Percentiles rank a stretch among this genome's conserved stretches.
Conservation (phyloP, 2,113 vertebrate genomes). For the Camelus dromedarius region DNA sequence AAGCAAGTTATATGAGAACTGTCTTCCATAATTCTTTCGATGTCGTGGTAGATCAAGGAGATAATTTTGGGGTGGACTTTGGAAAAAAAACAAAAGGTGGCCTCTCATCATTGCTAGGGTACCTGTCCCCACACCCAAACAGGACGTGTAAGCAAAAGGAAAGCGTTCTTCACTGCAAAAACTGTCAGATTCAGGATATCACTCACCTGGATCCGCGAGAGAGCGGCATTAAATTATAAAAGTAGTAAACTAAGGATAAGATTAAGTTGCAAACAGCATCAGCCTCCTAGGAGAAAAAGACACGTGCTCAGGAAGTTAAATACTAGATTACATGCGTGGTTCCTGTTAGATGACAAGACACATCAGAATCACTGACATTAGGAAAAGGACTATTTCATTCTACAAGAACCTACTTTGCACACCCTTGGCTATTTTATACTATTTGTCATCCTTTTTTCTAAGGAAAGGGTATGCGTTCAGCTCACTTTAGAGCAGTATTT, state of each 20-base stretch:
- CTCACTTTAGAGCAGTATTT: neutral
- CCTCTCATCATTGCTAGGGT: neutral
- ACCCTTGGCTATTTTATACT: neutral
- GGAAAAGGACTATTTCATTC: neutral
- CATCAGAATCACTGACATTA: neutral
- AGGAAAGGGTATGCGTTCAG: neutral
- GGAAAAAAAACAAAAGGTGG: neutral
- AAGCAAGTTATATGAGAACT: no score
- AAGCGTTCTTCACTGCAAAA: neutral
- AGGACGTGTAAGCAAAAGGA: neutral
- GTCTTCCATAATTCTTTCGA: neutral
- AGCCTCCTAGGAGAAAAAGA: slow-evolving; percentile 90
- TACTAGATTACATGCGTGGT: neutral
- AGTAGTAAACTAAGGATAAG: slow-evolving; percentile 98
- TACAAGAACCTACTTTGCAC: neutral
- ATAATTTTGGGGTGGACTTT: neutral
- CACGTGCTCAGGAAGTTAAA: neutral
- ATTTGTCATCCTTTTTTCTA: neutral
- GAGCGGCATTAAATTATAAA: slow-evolving; percentile 99
- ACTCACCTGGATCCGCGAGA: slow-evolving; percentile 97
- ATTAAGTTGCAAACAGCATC: slow-evolving; percentile 98
- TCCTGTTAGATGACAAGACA: neutral
- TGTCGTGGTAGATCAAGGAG: neutral
- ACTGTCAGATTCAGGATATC: neutral
- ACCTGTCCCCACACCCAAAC: neutral